These are phyloP conservation scores for Lepeophtheirus nordmannii DNA, from an alignment of 2,888 invertebrate species.

Conservation along the genomic window DNA sequence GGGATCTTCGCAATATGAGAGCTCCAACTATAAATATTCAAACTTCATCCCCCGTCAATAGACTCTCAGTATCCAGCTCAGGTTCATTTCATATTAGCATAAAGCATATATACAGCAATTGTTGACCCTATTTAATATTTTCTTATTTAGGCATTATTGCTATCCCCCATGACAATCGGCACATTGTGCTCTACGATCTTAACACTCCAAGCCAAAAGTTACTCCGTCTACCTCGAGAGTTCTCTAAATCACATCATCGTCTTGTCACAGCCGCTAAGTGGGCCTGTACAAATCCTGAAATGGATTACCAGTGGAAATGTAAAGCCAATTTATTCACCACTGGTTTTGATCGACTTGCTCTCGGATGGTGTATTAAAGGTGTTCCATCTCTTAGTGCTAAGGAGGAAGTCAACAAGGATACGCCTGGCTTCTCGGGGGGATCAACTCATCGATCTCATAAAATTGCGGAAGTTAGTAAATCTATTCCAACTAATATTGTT, in stretches of 20 bases:
- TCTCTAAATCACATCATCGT: conserved; percentile 8
- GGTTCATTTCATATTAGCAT: conserved; percentile 24
- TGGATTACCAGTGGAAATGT: conserved; percentile 5
- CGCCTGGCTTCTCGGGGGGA: not conserved
- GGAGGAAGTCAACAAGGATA: not conserved
- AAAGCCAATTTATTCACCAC: conserved; percentile 22
- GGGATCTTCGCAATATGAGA: conserved; percentile 96
- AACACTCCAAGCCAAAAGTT: conserved; percentile 62
- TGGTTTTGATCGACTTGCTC: conserved; percentile 23
- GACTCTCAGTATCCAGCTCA: conserved; percentile 59
- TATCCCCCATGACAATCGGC: conserved; percentile 92
- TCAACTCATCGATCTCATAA: not conserved
- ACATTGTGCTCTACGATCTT: conserved; percentile 82
- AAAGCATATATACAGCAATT: too few relatives aligned
- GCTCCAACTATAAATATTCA: conserved; percentile 86
- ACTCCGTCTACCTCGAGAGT: conserved; percentile 59
- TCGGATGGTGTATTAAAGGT: conserved; percentile 20
- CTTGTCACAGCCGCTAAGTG: conserved; percentile 14
- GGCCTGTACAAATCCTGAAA: conserved; percentile 7
- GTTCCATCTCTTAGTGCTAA: not conserved
- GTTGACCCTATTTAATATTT: too few relatives aligned
- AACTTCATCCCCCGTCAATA: conserved; percentile 85
- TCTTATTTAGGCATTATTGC: conserved; percentile 58
- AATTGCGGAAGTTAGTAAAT: conserved; percentile 25
- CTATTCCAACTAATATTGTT: conserved; percentile 32